A percentile compares a stretch with the other conserved stretches of the same genome.
phyloP scores from a whole-genome alignment of 2,888 invertebrate genomes.

The Allygus modestus region DNA sequence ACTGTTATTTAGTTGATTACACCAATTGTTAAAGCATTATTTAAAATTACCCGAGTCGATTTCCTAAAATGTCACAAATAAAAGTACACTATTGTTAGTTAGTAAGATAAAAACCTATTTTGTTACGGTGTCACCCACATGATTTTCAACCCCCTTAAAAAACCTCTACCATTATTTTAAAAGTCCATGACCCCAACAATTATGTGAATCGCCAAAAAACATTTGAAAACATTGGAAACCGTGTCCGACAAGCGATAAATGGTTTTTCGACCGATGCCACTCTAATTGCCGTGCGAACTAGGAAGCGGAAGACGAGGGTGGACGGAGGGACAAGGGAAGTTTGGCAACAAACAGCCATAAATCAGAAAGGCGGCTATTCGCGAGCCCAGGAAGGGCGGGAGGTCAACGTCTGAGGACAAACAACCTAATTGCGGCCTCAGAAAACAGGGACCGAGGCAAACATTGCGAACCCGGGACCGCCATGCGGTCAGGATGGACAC shows the following conservation, averaged over 20 bases:
- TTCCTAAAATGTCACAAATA: too few relatives aligned
- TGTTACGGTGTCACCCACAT: neutral
- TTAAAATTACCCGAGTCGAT: too few relatives aligned
- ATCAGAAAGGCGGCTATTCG: neutral
- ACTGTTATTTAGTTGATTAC: too few relatives aligned
- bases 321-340: constrained; percentile 2
- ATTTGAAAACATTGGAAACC: neutral
- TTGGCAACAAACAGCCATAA: constrained; percentile 14
- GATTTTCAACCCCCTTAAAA: neutral
- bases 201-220: neutral
- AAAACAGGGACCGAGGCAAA: neutral
- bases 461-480: neutral
- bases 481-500: neutral
- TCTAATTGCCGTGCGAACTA: constrained; percentile 8
- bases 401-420: constrained; percentile 34
- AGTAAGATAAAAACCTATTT: neutral
- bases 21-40: too few relatives aligned
- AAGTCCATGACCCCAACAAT: constrained; percentile 18
- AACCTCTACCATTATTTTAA: neutral
- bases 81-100: too few relatives aligned
- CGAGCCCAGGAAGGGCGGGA: neutral
- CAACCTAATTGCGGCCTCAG: constrained; percentile 16
- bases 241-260: neutral
- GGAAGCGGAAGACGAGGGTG: constrained; percentile 20
- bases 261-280: neutral